phyloP scores from a whole-genome alignment of 2,797 vertebrate species.

The Phoxinus dragarum region DNA sequence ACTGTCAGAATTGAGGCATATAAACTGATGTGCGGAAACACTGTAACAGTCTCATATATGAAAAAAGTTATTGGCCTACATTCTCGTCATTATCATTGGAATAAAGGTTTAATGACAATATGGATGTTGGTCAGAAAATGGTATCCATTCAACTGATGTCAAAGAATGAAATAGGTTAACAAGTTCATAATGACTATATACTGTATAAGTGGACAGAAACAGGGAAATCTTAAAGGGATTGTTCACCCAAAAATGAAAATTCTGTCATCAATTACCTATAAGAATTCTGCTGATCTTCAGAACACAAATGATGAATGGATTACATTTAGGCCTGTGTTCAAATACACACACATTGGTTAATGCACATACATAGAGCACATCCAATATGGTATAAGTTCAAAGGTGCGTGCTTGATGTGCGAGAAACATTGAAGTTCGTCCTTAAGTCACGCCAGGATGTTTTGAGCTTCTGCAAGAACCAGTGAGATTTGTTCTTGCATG shows the following conservation, averaged over 20 bases:
- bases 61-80: background rate
- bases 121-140: background rate
- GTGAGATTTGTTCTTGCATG: too few species aligned
- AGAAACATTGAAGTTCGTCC: background rate
- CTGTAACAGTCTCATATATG: background rate
- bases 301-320: background rate
- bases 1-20: background rate
- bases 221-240: background rate
- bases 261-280: background rate
- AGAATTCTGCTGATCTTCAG: background rate
- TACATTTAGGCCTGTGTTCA: background rate
- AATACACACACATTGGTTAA: background rate
- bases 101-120: background rate
- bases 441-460: background rate
- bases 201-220: background rate
- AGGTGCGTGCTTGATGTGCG: background rate
- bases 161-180: background rate
- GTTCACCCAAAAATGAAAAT: background rate
- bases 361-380: background rate
- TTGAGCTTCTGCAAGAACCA: background rate
- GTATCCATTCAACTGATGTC: background rate
- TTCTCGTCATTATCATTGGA: background rate
- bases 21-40: background rate
- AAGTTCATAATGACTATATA: background rate
- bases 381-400: background rate